Conservation (phyloP, 2,888 invertebrate genomes). For the Unio delphinus region DNA sequence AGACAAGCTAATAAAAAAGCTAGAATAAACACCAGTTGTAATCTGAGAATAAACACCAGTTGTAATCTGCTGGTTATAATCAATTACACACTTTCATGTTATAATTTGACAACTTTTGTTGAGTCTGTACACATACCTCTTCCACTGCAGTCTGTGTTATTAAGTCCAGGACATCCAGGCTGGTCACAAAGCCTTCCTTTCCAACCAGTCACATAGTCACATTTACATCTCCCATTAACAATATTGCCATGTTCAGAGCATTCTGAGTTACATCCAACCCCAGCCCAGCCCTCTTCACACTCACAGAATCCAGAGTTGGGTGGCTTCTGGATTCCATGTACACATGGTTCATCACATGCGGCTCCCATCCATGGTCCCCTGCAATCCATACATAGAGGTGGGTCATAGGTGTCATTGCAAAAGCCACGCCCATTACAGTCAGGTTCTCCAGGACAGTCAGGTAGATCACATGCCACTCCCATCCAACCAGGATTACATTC, state of each 20-base stretch:
- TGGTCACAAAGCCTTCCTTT: slow-evolving; percentile 54
- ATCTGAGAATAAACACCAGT: too few relatives aligned
- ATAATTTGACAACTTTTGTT: too few relatives aligned
- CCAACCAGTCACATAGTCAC: slow-evolving; percentile 54
- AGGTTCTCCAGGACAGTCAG: slow-evolving; percentile 52
- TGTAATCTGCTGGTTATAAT: too few relatives aligned
- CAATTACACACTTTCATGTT: too few relatives aligned
- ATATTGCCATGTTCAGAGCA: slow-evolving; percentile 54
- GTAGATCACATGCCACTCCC: slow-evolving; percentile 47
- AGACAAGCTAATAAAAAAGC: too few relatives aligned
- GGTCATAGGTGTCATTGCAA: slow-evolving; percentile 40
- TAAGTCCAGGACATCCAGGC: slow-evolving; percentile 57
- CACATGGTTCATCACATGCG: slow-evolving; percentile 55
- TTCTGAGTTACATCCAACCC: slow-evolving; percentile 56
- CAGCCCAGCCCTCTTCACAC: slow-evolving; percentile 57
- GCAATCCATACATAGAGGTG: slow-evolving; percentile 50
- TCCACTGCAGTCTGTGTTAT: slow-evolving; percentile 52
- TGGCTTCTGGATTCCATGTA: slow-evolving; percentile 43
- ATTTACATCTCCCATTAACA: slow-evolving; percentile 39
- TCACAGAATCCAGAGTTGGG: slow-evolving; percentile 45
- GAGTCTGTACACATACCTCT: slow-evolving; percentile 37
- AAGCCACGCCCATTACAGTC: slow-evolving; percentile 45
- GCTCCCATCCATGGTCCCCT: slow-evolving; percentile 50
- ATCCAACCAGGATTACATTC: slow-evolving; percentile 50
- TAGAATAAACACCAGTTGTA: too few relatives aligned